phyloP scores from a whole-genome alignment of 53 echinoderm and acorn worm genomes.

The Holothuria leucospilota region DNA sequence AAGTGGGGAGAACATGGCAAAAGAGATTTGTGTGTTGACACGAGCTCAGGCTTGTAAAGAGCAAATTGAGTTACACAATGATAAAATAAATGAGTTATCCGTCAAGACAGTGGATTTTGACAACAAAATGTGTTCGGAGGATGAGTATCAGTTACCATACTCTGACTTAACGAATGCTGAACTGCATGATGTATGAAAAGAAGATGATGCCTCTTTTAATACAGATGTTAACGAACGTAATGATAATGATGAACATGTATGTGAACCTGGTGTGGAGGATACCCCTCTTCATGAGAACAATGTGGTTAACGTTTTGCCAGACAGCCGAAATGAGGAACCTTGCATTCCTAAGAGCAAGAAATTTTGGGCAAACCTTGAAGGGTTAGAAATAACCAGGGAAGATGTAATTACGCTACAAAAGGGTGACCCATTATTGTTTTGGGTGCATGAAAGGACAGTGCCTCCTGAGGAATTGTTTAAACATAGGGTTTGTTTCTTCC shows the following conservation, averaged over 20 bases:
- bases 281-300: not conserved
- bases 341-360: not conserved
- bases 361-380: not conserved
- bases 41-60: too few species aligned
- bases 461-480: not conserved
- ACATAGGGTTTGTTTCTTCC: not conserved
- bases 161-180: not conserved
- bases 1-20: too few species aligned
- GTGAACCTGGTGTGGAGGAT: not conserved
- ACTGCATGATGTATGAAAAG: not conserved
- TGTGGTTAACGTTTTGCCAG: not conserved
- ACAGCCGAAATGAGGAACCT: not conserved
- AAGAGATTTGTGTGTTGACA: too few species aligned
- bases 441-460: not conserved
- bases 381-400: not conserved
- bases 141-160: too few species aligned
- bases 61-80: slow-evolving; percentile 18
- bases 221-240: too few species aligned
- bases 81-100: slow-evolving; percentile 19
- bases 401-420: slow-evolving; percentile 30
- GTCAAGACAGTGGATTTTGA: not conserved
- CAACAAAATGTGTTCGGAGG: not conserved
- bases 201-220: not conserved
- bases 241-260: not conserved
- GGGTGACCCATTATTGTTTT: not conserved